These are phyloP conservation scores for Zaprionus ghesquierei DNA, from an alignment of 1,140 invertebrate species.

Conservation along the genomic window DNA sequence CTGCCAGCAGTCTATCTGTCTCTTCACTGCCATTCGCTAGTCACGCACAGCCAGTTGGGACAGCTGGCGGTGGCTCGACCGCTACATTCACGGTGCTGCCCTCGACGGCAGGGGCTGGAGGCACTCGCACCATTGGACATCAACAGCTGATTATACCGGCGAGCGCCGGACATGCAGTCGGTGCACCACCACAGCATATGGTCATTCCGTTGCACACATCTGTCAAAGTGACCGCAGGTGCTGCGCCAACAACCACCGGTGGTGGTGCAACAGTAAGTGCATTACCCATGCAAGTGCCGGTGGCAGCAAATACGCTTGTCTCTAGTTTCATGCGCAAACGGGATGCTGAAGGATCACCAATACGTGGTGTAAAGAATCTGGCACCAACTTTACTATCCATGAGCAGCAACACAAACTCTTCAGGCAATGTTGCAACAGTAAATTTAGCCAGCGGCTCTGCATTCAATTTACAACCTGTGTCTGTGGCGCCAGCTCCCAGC, in stretches of 20 bases:
- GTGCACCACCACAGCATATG: constrained; percentile 68
- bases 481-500: constrained; percentile 82
- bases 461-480: constrained; percentile 62
- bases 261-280: constrained; percentile 38
- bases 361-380: constrained; percentile 84
- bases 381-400: constrained; percentile 85
- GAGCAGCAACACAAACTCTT: constrained; percentile 33
- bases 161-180: constrained; percentile 17
- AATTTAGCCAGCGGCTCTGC: constrained; percentile 52
- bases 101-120: constrained; percentile 36
- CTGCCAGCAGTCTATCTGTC: constrained; percentile 59
- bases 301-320: constrained; percentile 43
- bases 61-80: constrained; percentile 50
- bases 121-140: constrained; percentile 67
- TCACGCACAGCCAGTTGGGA: constrained; percentile 39
- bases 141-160: constrained; percentile 66
- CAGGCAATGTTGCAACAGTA: constrained; percentile 18
- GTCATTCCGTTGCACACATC: constrained; percentile 79
- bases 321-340: constrained; percentile 78
- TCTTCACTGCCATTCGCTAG: constrained; percentile 69
- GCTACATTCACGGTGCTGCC: constrained; percentile 79
- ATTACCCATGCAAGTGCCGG: constrained; percentile 23
- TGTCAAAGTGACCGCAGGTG: constrained; percentile 72
- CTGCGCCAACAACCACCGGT: constrained; percentile 37
- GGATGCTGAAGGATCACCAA: constrained; percentile 85